Evolutionary conservation across 2,113 vertebrate genomes (phyloP).

Genomic region (Pholis gunnellus): DNA sequence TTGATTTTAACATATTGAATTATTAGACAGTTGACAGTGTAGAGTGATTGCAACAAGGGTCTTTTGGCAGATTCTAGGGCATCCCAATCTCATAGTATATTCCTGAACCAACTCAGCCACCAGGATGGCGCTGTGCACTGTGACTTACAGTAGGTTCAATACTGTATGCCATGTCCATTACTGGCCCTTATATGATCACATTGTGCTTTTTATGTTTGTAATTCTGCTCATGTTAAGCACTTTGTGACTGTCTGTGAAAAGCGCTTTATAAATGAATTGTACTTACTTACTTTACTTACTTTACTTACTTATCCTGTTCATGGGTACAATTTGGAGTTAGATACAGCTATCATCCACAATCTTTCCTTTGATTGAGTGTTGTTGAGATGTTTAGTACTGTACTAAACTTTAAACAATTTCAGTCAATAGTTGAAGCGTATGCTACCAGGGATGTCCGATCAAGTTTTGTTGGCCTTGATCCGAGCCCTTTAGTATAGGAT

Average conservation of each 20-base stretch:
- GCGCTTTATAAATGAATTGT: no score
- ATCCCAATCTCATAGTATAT: not conserved
- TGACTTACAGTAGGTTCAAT: not conserved
- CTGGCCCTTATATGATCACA: no score
- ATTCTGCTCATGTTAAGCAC: no score
- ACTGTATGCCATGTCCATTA: not conserved
- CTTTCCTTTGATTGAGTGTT: not conserved
- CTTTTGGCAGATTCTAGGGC: not conserved
- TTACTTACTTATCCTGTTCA: constrained; percentile 17
- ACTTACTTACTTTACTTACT: no score
- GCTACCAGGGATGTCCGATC: not conserved
- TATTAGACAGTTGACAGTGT: constrained; percentile 1
- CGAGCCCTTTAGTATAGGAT: not conserved
- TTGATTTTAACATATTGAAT: constrained; percentile 3
- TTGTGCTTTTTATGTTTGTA: no score
- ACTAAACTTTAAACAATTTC: not conserved
- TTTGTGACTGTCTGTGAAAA: no score
- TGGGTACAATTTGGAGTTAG: constrained; percentile 40
- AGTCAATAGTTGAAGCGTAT: not conserved
- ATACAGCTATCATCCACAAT: not conserved
- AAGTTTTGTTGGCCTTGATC: not conserved
- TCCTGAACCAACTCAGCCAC: not conserved
- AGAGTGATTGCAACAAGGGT: not conserved
- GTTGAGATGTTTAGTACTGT: not conserved
- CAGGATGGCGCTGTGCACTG: not conserved